These are phyloP conservation scores for Erethizon dorsatum DNA, from an alignment of 2,797 vertebrate species.

Conservation along the genomic window DNA sequence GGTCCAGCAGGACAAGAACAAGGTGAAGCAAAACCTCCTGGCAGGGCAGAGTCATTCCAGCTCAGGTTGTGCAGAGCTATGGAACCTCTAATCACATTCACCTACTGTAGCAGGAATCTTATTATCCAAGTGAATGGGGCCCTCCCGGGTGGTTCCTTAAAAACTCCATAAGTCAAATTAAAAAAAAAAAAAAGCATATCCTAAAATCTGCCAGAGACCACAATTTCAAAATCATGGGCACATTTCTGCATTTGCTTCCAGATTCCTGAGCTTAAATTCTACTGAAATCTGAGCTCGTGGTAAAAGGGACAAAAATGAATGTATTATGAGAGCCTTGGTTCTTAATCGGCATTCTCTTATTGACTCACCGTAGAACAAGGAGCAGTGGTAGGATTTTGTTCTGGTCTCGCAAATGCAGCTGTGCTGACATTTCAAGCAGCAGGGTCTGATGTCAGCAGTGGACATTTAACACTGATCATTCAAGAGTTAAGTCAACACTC, in stretches of 20 bases:
- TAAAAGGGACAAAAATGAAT: conserved; percentile 54
- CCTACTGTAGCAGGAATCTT: background rate
- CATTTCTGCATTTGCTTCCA: conserved; percentile 56
- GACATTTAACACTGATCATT: background rate
- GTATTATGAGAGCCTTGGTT: background rate
- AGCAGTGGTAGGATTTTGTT: background rate
- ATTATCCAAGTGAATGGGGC: conserved; percentile 6
- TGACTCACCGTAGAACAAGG: background rate
- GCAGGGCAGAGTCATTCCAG: background rate
- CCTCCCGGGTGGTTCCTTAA: conserved; percentile 33
- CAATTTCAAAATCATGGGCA: conserved; percentile 3
- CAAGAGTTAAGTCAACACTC: background rate
- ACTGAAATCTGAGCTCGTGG: conserved; percentile 76
- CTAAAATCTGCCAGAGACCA: background rate
- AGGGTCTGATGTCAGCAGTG: conserved; percentile 65
- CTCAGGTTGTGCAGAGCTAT: background rate
- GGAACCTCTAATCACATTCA: background rate
- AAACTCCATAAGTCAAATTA: background rate
- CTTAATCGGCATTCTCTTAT: conserved; percentile 7
- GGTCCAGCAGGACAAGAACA: background rate
- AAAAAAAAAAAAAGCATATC: conserved; percentile 11
- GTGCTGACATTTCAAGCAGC: conserved; percentile 76
- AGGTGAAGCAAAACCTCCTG: background rate
- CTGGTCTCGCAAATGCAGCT: conserved; percentile 75
- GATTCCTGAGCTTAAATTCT: conserved; percentile 71